Evolutionary conservation across 2,797 vertebrate species (phyloP), one percentile per base, ranked within the genome.

Genomic region (Melanotaenia nigrans): DNA sequence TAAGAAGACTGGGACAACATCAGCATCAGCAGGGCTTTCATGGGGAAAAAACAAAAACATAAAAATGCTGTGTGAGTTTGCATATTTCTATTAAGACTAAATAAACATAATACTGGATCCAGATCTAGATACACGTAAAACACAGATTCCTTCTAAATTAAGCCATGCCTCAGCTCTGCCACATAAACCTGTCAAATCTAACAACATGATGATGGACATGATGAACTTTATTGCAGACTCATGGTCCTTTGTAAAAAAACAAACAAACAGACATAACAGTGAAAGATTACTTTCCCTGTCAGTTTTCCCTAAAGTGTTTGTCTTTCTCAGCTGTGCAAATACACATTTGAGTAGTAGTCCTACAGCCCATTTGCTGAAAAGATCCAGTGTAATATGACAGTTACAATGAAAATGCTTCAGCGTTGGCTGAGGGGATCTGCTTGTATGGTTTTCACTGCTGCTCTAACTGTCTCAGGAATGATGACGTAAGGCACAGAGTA

Each of bases 1-100:
- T 33, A 95, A 75, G 85, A 99, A 99, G 61, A 96, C 89, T 0
- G 95, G 95, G 25, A 87, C 75, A 1, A 89, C 89, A 7, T 90
- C 30, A 30, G 30, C 88, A 3, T 90, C 78, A 53, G 87, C 59
- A 25, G 82, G 82, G 60, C 91, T 95, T 77, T 66, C 74, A 63
- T 56, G 33, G 3, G 58, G 36, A 3, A 22, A 60, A 73, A 59
- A 77, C 24, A 83, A 18, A 24, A 6, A 14, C 47, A 24, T 28
- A n/a, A n/a, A 28, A 9, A 28, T 30, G 3, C n/a, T 16, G 32
- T 49, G 32, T 53, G 16, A 38, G 30, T n/a, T 18, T 12, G 4
- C 6, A 36, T 22, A 18, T 4, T 18, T 33, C 18, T 59, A n/a
- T 13, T n/a, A 24, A 22, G 20, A 59, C 4, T 55, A 32, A 36